Percentiles rank a stretch among this genome's conserved stretches.
Conservation (phyloP, 2,888 invertebrate genomes). For the Drosophila prolongata region DNA sequence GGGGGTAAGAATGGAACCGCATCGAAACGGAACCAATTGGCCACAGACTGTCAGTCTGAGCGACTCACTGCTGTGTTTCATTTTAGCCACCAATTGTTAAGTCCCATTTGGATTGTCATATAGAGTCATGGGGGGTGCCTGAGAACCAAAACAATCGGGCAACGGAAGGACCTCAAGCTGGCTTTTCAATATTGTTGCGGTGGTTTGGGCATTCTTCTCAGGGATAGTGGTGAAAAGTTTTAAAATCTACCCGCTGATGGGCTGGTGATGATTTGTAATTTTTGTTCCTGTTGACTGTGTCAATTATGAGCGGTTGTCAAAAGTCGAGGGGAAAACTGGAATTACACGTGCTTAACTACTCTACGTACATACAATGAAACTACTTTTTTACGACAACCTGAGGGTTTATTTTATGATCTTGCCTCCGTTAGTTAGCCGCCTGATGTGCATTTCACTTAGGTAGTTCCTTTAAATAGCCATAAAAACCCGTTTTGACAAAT, state of each 20-base stretch:
- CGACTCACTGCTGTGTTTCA: constrained; percentile 18
- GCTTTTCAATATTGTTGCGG: constrained; percentile 7
- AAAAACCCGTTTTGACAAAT: constrained; percentile 56
- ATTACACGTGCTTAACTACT: constrained; percentile 19
- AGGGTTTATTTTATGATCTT: constrained; percentile 51
- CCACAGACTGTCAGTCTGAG: constrained; percentile 23
- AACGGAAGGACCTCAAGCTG: constrained; percentile 33
- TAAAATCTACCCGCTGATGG: constrained; percentile 17
- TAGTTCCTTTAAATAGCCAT: constrained; percentile 54
- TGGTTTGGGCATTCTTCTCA: constrained; percentile 3
- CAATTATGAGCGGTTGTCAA: constrained; percentile 53
- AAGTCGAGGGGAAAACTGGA: constrained; percentile 15
- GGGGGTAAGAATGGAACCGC: constrained; percentile 7
- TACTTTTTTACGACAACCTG: constrained; percentile 12
- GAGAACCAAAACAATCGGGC: constrained; percentile 1
- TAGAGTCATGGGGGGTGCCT: constrained; percentile 12
- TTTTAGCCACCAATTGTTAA: constrained; percentile 38
- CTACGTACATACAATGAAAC: constrained; percentile 2
- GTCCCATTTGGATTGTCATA: constrained; percentile 28
- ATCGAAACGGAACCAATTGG: constrained; percentile 36
- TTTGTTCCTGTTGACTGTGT: constrained; percentile 52
- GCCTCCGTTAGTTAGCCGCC: constrained; percentile 10
- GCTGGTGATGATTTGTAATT: constrained; percentile 58
- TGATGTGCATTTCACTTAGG: constrained; percentile 17
- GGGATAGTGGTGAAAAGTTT: constrained; percentile 15